phyloP scores from a whole-genome alignment of 2,888 invertebrate genomes.

The Drosophila borealis region DNA sequence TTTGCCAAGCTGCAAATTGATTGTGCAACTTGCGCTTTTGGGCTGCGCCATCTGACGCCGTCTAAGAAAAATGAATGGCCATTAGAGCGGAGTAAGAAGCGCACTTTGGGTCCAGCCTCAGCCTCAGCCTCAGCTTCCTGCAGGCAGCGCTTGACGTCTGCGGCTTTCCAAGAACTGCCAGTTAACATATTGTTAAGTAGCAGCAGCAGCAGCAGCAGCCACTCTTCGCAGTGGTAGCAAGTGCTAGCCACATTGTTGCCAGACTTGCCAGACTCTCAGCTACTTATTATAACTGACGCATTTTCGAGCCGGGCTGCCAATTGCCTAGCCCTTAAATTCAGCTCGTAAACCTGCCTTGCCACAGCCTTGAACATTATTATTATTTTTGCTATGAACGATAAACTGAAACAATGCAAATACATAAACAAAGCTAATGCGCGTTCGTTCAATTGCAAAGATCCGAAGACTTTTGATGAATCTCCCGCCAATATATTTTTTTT shows the following conservation, averaged over 20 bases:
- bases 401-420: too few species aligned
- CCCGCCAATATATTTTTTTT: too few species aligned
- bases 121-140: not conserved
- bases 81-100: conserved; percentile 44
- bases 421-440: too few species aligned
- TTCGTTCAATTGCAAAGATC: too few species aligned
- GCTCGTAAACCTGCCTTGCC: too few species aligned
- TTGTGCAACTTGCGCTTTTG: conserved; percentile 64
- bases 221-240: conserved; percentile 12
- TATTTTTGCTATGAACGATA: too few species aligned
- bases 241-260: not conserved
- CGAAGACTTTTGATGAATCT: too few species aligned
- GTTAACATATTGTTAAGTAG: conserved; percentile 41
- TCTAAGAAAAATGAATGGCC: conserved; percentile 72
- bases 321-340: too few species aligned
- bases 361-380: too few species aligned
- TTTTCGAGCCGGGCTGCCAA: not conserved
- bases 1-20: conserved; percentile 65
- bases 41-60: conserved; percentile 63
- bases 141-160: conserved; percentile 4
- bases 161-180: conserved; percentile 33
- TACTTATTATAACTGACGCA: not conserved
- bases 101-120: conserved; percentile 9
- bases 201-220: conserved; percentile 5
- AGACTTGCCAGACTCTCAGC: not conserved